Evolutionary conservation across 2,888 invertebrate genomes (phyloP), one percentile per base, ranked within the genome.

Genomic region (Calliphora vomitoria): DNA sequence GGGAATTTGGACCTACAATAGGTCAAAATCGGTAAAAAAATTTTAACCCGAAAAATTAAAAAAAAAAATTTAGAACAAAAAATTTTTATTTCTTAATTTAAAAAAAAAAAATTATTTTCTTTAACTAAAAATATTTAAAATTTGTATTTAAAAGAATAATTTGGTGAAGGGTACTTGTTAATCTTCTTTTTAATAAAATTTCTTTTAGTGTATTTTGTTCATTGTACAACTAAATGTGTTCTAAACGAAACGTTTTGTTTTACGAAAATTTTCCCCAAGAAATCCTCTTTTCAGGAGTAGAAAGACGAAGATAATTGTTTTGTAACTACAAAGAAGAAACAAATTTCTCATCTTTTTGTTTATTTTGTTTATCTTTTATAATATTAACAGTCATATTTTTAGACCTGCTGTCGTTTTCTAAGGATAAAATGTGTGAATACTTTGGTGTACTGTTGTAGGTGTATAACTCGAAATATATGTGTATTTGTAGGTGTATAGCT

Each of bases 401-500:
- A 25, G 38, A 13, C 13, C 35, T 53, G 35, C 38, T 68, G 3
- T 8, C 18, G 44, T 66, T 41, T 44, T 15, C 31, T 62, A n/a
- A 35, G 35, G 18, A 62, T 62, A 15, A 62, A 62, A 62, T 11
- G 35, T 35, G 35, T 38, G 58, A 35, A 6, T 13, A 20, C 8
- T 13, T 82, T 41, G 38, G 20, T 80, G 66, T 60, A 13, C 35
- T 4, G 35, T 35, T 75, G 41, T 53, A 18, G 18, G 18, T 81
- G 86, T 87, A 85, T 74, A 71, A 86, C 88, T 86, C 13, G 15
- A 8, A 25, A 53, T 11, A 31, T 38, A n/a, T 82, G 47, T 62
- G 4, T 25, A 53, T 84, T 78, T 88, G 81, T 81, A 31, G 74
- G 44, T 68, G 20, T 64, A 53, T 53, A 72, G 20, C 6, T 62